Conservation (phyloP, 1,140 invertebrate genomes). For the Chironomus tepperi region DNA sequence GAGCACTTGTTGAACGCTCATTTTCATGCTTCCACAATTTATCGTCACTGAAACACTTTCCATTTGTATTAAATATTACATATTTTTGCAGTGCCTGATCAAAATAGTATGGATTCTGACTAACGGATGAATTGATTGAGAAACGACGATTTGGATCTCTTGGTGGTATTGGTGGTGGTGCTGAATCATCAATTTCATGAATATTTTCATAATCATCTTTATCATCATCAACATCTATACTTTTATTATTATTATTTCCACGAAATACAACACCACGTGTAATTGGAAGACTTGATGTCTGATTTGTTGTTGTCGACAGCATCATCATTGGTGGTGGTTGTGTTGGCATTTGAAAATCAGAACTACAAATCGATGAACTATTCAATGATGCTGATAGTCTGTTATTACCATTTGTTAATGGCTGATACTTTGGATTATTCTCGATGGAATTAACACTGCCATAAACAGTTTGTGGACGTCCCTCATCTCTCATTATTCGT, state of each 20-base stretch:
- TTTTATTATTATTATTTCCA: background rate
- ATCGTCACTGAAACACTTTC: conserved; percentile 39
- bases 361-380: conserved; percentile 3
- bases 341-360: conserved; percentile 1
- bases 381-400: background rate
- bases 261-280: background rate
- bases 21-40: conserved; percentile 32
- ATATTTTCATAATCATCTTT: conserved; percentile 22
- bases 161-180: conserved; percentile 60
- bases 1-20: background rate
- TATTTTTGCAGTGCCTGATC: conserved; percentile 25
- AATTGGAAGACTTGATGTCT: conserved; percentile 29
- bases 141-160: conserved; percentile 53
- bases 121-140: conserved; percentile 41
- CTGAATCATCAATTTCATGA: conserved; percentile 24
- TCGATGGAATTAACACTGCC: background rate
- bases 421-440: conserved; percentile 23
- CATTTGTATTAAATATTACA: conserved; percentile 23
- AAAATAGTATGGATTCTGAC: conserved; percentile 31
- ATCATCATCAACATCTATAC: conserved; percentile 2
- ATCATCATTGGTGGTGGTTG: background rate
- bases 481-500: conserved; percentile 59
- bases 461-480: conserved; percentile 27
- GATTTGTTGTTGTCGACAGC: background rate
- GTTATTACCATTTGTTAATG: background rate